A percentile compares a stretch with the other conserved stretches of the same genome.
Evolutionary conservation across 1,140 invertebrate species (phyloP).

Genomic region (Lutraria rhynchaena): DNA sequence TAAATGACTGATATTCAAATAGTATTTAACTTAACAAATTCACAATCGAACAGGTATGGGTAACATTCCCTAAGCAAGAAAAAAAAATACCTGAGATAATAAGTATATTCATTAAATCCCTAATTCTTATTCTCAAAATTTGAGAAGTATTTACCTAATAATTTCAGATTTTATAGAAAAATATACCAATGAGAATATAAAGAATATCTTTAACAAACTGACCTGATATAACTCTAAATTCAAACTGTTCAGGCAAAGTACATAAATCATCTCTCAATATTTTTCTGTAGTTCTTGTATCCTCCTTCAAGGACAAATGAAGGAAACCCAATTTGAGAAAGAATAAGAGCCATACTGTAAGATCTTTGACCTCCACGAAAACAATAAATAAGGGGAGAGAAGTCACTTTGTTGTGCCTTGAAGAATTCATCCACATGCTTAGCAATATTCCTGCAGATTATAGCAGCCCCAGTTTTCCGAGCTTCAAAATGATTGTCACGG

Average conservation of each 20-base stretch:
- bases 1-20: too few species aligned
- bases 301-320: slow-evolving; percentile 54
- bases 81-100: too few species aligned
- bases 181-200: too few species aligned
- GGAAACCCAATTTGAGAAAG: slow-evolving; percentile 64
- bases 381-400: slow-evolving; percentile 64
- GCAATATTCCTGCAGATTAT: slow-evolving; percentile 58
- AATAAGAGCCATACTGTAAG: slow-evolving; percentile 59
- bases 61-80: too few species aligned
- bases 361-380: slow-evolving; percentile 65
- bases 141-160: too few species aligned
- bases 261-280: slow-evolving; percentile 45
- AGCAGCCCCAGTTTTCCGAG: slow-evolving; percentile 61
- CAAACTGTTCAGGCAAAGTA: slow-evolving; percentile 44
- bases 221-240: slow-evolving; percentile 63
- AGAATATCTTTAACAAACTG: too few species aligned
- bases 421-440: slow-evolving; percentile 55
- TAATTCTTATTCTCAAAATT: too few species aligned
- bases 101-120: too few species aligned
- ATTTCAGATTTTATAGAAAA: too few species aligned
- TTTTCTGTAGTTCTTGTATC: slow-evolving; percentile 61
- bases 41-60: too few species aligned
- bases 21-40: too few species aligned
- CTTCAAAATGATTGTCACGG: slow-evolving; percentile 47
- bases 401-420: slow-evolving; percentile 37